Base-by-base conservation (phyloP, 2,797 vertebrate species). In the Cyprinodon diabolis region DNA sequence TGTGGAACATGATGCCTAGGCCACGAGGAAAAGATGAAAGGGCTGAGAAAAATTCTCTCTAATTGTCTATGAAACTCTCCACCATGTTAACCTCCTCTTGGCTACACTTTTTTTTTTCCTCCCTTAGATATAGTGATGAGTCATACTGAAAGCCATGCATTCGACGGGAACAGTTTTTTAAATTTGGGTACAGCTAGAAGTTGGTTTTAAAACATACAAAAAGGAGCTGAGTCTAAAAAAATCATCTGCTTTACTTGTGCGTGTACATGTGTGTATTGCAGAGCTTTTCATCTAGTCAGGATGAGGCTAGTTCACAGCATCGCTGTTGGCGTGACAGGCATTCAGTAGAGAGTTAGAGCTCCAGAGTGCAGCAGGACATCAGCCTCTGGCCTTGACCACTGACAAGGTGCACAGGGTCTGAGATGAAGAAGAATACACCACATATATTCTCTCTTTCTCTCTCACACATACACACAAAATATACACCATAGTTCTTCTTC, bases 41-140 rank as follows among this genome's bases (percentile, higher is more conserved):
- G 17, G 75, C 79, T 81, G 81, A 87, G 83, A 79, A 79, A 90
- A 88, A 83, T 74, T 65, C 58, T 58, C 69, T 66, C 62, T 87
- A 90, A 90, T 87, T 91, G 87, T 88, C 87, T 74, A 83, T 84
- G 82, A 84, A 89, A 82, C 76, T 77, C 79, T 74, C 68, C 78
- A 76, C 62, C 82, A 87, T 88, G 88, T 86, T 80, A 87, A 90
- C 85, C 80, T 87, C 74, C 51, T 51, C 77, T n/a, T 10, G 68
- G 72, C 72, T 40, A 37, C 48, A 84, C 69, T 70, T 77, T 58
- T 54, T 81, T 71, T 69, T 77, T 70, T 65, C 9, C 13, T 21
- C 63, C n/a, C 40, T 69, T 68, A 45, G 70, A 69, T 21, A 17
- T 54, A 66, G 63, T 1, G 65, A 83, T 85, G 84, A 90, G 76